Evolutionary conservation across 2,888 invertebrate genomes (phyloP), one percentile per base, ranked within the genome.

Genomic region (Taenaris catops): DNA sequence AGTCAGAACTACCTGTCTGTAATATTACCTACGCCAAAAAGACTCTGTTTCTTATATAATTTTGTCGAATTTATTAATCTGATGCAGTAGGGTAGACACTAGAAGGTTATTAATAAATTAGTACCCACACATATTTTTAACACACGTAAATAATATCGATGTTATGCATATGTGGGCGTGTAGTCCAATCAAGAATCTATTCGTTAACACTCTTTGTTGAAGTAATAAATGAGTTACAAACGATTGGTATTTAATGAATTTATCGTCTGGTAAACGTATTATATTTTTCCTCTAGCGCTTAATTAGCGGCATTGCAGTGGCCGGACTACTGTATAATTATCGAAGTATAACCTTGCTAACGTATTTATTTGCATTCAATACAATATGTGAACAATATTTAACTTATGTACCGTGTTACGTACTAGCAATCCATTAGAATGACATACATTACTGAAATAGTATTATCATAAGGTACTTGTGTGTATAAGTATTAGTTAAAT

Each of bases 321-420:
- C 63, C 53, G 53, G 60, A 65, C 63, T 55, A 51, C 46, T 49
- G 53, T 62, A 53, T 70, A 74, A 74, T 75, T 71, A 75, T 67
- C 64, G 60, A 60, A 51, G 61, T 61, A 59, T 61, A 72, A 75
- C 78, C 76, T 79, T 76, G 79, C 61, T 49, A 53, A 59, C 57
- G 63, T 70, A 73, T 68, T 70, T 73, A 69, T 65, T 53, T 47
- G 45, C 45, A 47, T 50, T 42, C 40, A 48, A 46, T 49, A 33
- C 38, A 48, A 44, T 50, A 36, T 31, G 41, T 37, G 34, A 33
- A 28, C 34, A n/a, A n/a, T 42, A 40, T 41, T 41, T 37, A 40
- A 40, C 11, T 11, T 19, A 20, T 4, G 8, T 12, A 20, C 11
- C 20, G 8, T 20, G 19, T 29, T 12, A 20, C 12, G 8, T 29